These are phyloP conservation scores for Craseonycteris thonglongyai DNA, from an alignment of 2,113 vertebrate species.

Conservation along the genomic window DNA sequence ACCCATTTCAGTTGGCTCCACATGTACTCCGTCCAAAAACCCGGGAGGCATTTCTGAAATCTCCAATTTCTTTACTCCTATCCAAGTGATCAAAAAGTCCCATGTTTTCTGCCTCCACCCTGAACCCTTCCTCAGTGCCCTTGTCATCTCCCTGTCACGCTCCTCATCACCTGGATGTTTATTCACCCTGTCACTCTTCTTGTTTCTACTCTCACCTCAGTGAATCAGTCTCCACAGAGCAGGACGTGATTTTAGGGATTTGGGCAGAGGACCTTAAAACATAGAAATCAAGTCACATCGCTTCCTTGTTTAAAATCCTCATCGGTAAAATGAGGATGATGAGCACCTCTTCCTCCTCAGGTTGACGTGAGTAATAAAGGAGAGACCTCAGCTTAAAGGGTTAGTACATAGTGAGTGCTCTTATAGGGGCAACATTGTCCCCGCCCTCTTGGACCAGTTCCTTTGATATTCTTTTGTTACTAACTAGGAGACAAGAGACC, in stretches of 20 bases:
- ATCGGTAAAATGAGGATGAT: not conserved
- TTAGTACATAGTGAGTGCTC: not conserved
- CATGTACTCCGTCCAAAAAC: not conserved
- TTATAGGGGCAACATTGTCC: too few relatives aligned
- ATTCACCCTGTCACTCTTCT: not conserved
- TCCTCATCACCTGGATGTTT: not conserved
- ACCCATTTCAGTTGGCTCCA: not conserved
- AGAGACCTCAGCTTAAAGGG: not conserved
- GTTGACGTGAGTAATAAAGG: not conserved
- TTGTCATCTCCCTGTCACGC: not conserved
- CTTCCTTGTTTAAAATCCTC: not conserved
- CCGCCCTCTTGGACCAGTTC: not conserved
- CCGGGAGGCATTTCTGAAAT: not conserved
- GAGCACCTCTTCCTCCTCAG: not conserved
- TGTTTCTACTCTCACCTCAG: not conserved
- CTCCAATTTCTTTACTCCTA: not conserved
- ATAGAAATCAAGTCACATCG: not conserved
- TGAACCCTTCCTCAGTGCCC: not conserved
- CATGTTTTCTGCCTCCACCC: not conserved
- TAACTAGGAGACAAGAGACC: not conserved
- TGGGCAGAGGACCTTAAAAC: not conserved
- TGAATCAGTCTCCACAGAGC: not conserved
- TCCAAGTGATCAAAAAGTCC: not conserved
- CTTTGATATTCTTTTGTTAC: not conserved
- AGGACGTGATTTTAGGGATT: not conserved